Evolutionary conservation across 2,888 invertebrate genomes (phyloP), one percentile per base, ranked within the genome.

Genomic region (Hedychridium roseum): DNA sequence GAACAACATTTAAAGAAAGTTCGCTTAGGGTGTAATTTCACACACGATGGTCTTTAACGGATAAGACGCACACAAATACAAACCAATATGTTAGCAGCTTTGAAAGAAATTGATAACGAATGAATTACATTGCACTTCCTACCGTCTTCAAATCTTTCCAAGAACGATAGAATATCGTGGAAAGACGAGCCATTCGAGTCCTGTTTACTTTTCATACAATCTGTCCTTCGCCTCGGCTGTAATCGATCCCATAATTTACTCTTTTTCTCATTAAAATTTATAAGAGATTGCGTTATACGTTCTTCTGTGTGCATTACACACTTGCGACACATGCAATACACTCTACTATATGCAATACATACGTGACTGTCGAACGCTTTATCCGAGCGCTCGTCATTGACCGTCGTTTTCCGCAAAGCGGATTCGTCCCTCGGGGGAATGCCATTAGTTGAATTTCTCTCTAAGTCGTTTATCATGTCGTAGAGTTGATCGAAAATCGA

Each of bases 141-240:
- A 60, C 72, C 65, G 4, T 66, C 65, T 43, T 76, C 73, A 16
- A 74, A 44, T 5, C 62, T 64, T n/a, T 57, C 66, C 14, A 76
- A 48, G 27, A 73, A 73, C 1, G 63, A 62, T 70, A 76, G 73
- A 30, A 76, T 73, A 18, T 76, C 74, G 2, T 76, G 71, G 43
- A 70, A 75, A 4, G 70, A 71, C 0, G 71, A 66, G 6, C 57
- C 55, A 11, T 42, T 63, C 0, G 55, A 23, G 2, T 36, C 43
- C n/a, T 52, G 49, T 6, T 32, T 48, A 30, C 48, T 41, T 4
- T 34, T 39, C 0, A 66, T 64, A 17, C 41, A 44, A 41, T 76
- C 76, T 44, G 61, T 71, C 15, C 74, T 74, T 5, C 73, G 71
- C 43, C 62, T 45, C n/a, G 66, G 47, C 71, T 71, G 39, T 4